These are phyloP conservation scores for Atherix ibis DNA, from an alignment of 2,888 invertebrate genomes.

Conservation along the genomic window DNA sequence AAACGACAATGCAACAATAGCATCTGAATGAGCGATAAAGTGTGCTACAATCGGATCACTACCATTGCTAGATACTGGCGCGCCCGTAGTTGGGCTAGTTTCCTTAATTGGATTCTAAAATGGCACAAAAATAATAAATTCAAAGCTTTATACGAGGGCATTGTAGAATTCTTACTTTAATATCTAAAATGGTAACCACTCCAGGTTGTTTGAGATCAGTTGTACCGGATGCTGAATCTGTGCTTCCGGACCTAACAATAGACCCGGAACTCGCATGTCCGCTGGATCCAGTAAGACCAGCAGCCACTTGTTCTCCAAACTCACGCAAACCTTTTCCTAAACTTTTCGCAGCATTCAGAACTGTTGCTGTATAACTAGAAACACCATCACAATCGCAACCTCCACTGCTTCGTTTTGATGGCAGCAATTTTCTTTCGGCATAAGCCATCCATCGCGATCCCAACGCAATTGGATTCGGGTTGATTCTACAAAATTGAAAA, in stretches of 20 bases:
- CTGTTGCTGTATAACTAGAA: constrained; percentile 80
- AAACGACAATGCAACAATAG: constrained; percentile 77
- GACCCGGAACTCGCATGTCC: constrained; percentile 15
- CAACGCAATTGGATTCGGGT: constrained; percentile 67
- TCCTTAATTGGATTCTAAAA: constrained; percentile 27
- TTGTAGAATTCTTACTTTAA: too few species aligned
- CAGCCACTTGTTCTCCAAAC: constrained; percentile 82
- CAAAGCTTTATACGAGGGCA: too few species aligned
- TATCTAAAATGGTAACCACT: constrained; percentile 74
- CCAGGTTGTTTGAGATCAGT: constrained; percentile 63
- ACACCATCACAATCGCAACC: constrained; percentile 75
- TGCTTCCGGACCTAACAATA: constrained; percentile 34
- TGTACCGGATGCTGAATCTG: constrained; percentile 29
- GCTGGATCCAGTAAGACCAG: constrained; percentile 60
- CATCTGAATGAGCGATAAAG: constrained; percentile 75
- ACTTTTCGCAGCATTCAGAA: constrained; percentile 87
- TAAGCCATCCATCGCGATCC: constrained; percentile 75
- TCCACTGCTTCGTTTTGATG: constrained; percentile 63
- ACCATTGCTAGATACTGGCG: constrained; percentile 28
- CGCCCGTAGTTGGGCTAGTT: constrained; percentile 27
- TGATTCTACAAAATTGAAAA: constrained; percentile 22
- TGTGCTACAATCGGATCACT: constrained; percentile 70
- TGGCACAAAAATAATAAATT: not conserved
- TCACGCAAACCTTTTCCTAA: constrained; percentile 80
- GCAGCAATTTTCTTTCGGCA: constrained; percentile 71